Evolutionary conservation across 2,888 invertebrate species (phyloP).

Genomic region (Watsonalla cultraria): DNA sequence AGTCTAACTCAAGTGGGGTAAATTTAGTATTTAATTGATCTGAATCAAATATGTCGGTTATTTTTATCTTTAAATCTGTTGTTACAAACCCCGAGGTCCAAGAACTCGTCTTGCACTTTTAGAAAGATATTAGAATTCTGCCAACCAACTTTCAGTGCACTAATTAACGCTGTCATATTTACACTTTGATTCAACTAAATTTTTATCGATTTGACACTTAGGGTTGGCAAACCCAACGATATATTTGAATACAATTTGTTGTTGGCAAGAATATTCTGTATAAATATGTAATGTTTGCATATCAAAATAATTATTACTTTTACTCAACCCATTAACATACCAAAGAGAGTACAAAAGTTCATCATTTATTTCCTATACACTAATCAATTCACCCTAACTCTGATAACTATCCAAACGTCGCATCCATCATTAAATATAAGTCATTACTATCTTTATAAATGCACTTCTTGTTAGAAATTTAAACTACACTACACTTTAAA

Average conservation of each 20-base stretch:
- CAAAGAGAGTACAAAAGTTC: conserved; percentile 74
- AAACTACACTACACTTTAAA: conserved; percentile 47
- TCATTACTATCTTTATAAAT: conserved; percentile 71
- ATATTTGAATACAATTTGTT: background rate
- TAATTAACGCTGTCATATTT: conserved; percentile 36
- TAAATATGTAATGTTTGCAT: background rate
- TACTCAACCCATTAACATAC: conserved; percentile 63
- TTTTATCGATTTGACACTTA: conserved; percentile 51
- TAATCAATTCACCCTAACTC: conserved; percentile 54
- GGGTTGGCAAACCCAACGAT: conserved; percentile 39
- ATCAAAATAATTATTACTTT: conserved; percentile 15
- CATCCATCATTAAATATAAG: conserved; percentile 61
- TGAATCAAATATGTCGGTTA: conserved; percentile 2
- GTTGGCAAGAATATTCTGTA: conserved; percentile 3
- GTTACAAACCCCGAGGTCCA: background rate
- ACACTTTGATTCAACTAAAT: conserved; percentile 32
- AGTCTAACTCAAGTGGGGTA: conserved; percentile 3
- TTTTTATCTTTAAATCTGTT: background rate
- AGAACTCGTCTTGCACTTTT: conserved; percentile 11
- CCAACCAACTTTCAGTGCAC: conserved; percentile 27
- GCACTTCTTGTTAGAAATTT: conserved; percentile 69
- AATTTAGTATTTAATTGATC: conserved; percentile 3
- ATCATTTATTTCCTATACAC: conserved; percentile 47
- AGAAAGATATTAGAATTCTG: conserved; percentile 25
- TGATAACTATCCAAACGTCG: conserved; percentile 66